These are phyloP conservation scores for Tethea ocularis DNA, from an alignment of 2,888 invertebrate genomes.

Conservation along the genomic window DNA sequence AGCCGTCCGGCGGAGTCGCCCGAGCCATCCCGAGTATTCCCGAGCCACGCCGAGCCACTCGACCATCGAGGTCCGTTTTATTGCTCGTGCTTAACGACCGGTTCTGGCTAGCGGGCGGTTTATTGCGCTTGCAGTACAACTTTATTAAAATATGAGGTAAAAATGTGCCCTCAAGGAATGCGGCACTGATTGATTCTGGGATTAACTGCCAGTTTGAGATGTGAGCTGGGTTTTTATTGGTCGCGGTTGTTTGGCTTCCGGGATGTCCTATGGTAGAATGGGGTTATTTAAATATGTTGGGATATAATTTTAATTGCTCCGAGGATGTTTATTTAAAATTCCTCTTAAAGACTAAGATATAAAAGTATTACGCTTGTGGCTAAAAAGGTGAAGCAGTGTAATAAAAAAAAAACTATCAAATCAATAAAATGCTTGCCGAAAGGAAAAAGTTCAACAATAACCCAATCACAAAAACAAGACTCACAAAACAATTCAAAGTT, in stretches of 20 bases:
- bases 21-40: background rate
- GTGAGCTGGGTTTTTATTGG: conserved; percentile 34
- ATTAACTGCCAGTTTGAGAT: conserved; percentile 26
- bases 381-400: too few relatives aligned
- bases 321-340: background rate
- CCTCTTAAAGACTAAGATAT: background rate
- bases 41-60: background rate
- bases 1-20: background rate
- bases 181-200: conserved; percentile 28
- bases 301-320: background rate
- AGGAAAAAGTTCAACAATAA: background rate
- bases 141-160: conserved; percentile 21
- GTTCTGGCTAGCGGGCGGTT: conserved; percentile 14
- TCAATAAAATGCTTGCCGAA: background rate
- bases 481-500: background rate
- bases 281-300: conserved; percentile 9
- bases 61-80: conserved; percentile 16
- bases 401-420: too few relatives aligned
- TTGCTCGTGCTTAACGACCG: conserved; percentile 11
- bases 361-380: background rate
- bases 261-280: conserved; percentile 3
- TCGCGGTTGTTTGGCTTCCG: conserved; percentile 14
- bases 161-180: conserved; percentile 15
- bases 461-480: background rate
- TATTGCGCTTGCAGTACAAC: conserved; percentile 12